phyloP scores from a whole-genome alignment of 2,797 vertebrate species.

The Melanogrammus aeglefinus region DNA sequence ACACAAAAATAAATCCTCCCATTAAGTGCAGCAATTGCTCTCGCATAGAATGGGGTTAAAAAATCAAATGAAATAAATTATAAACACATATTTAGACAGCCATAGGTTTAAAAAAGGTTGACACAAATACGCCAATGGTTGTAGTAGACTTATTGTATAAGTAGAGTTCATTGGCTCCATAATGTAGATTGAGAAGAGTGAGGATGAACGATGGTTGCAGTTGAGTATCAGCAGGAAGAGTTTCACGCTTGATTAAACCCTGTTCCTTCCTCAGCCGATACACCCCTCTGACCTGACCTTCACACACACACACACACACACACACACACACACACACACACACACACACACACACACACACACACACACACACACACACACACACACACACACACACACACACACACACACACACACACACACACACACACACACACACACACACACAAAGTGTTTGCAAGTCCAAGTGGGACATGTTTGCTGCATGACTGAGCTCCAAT shows the following conservation, averaged over 20 bases:
- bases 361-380: neutral
- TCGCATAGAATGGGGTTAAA: neutral
- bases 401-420: neutral
- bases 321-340: neutral
- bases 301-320: neutral
- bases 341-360: neutral
- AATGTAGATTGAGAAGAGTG: too few species aligned
- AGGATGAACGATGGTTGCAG: neutral
- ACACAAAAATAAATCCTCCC: neutral
- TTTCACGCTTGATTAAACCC: constrained; percentile 18
- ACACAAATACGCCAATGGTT: neutral
- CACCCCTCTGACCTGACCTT: constrained; percentile 4
- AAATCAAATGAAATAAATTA: too few species aligned
- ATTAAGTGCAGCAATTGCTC: too few species aligned
- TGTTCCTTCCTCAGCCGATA: constrained; percentile 15
- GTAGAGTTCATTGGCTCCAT: neutral
- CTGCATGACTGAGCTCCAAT: constrained; percentile 56
- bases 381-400: neutral
- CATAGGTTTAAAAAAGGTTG: neutral
- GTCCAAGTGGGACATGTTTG: constrained; percentile 55
- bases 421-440: neutral
- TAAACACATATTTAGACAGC: neutral
- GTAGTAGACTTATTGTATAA: neutral
- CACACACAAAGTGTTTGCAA: constrained; percentile 18
- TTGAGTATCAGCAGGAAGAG: constrained; percentile 28